These are phyloP conservation scores for Yoshiicerus persimilis DNA, from an alignment of 1,140 invertebrate genomes.

Conservation along the genomic window DNA sequence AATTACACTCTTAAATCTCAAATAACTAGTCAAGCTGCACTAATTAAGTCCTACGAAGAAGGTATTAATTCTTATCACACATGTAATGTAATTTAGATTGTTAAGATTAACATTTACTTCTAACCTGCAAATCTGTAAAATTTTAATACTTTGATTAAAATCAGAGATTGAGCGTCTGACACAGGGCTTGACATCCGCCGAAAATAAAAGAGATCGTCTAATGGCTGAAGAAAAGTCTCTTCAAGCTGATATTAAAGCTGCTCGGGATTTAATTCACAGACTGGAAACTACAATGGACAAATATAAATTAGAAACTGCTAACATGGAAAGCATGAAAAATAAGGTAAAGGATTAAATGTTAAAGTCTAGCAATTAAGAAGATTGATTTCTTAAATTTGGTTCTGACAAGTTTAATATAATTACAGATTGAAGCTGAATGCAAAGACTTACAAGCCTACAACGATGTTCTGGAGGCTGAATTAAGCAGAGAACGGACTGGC, in stretches of 20 bases:
- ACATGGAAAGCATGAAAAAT: constrained; percentile 35
- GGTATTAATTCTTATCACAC: constrained; percentile 19
- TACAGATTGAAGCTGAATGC: constrained; percentile 41
- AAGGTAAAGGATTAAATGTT: constrained; percentile 19
- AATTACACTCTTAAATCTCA: constrained; percentile 32
- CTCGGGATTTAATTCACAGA: constrained; percentile 23
- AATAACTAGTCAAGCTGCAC: constrained; percentile 23
- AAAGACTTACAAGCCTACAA: constrained; percentile 25
- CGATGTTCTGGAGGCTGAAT: neutral
- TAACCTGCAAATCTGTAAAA: too few relatives aligned
- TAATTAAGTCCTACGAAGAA: constrained; percentile 43
- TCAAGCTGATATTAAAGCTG: constrained; percentile 24
- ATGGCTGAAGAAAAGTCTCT: constrained; percentile 21
- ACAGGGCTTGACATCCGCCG: constrained; percentile 10
- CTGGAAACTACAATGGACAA: constrained; percentile 42
- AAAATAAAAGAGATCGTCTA: constrained; percentile 24
- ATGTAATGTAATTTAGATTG: too few relatives aligned
- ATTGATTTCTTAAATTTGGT: neutral
- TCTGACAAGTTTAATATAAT: too few relatives aligned
- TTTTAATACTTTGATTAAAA: neutral
- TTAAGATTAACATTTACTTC: too few relatives aligned
- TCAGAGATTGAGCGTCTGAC: constrained; percentile 39
- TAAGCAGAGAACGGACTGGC: neutral
- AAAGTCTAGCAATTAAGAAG: neutral
- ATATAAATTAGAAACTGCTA: constrained; percentile 31